Base-by-base conservation (phyloP, 2,113 vertebrate genomes). In the Toxostoma redivivum region DNA sequence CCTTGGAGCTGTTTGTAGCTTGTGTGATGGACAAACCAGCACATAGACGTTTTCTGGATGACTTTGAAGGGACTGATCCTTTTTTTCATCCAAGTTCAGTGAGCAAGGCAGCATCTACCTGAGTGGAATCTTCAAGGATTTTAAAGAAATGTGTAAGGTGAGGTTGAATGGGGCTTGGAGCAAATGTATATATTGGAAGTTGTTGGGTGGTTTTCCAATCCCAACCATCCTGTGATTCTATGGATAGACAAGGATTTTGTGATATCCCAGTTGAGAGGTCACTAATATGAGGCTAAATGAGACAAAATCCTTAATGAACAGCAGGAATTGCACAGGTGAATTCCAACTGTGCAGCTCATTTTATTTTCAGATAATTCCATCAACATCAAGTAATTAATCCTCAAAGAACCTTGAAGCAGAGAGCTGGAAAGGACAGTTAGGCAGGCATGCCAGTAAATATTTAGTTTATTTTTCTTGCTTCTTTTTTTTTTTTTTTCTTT, bases 41-140 rank as follows among this genome's bases (percentile, higher is more conserved):
- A 62, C 0, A 1, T 0, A 31, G 21, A 73, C 48, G 5, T 11
- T 12, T 61, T 69, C 18, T 24, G 35, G 23, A 35, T 71, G 10
- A 42, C 13, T 72, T 65, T 65, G 62, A 44, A 30, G 15, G 12
- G 8, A 45, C 21, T 72, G 31, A n/a, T 50, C 13, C 1, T 37
- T 77, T 88, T 25, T 86, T 61, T 9, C 12, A 40, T 27, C 28
- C 37, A 76, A 33, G 14, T 40, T 85, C 27, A 48, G 9, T 47
- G 33, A 61, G 9, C 11, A 81, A 85, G 19, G 50, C 27, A 83
- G 11, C 21, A 58, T 16, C 28, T 47, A 8, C 25, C 9, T 1
- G 24, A 70, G 6, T 19, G 14, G 27, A 33, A 56, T 33, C 13
- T 40, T 81, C 33, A 70, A 3, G 4, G 56, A 16, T 56, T 88